A percentile compares a stretch with the other conserved stretches of the same genome.
phyloP scores from a whole-genome alignment of 1,140 invertebrate species.

The Holcopasites calliopsidis region DNA sequence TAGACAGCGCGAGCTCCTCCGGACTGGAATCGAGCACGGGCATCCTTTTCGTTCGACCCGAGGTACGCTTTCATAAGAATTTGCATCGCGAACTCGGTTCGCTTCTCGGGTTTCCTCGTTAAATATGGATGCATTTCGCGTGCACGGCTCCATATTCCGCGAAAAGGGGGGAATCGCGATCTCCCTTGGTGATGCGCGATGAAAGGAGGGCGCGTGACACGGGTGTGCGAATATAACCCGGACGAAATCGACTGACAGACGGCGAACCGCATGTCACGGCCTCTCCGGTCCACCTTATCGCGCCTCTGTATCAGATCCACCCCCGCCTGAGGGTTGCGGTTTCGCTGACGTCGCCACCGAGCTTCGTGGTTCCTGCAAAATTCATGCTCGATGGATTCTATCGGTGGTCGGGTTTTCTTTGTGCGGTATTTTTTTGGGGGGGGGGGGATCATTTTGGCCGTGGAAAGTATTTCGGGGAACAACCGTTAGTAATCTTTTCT shows the following conservation, averaged over 20 bases:
- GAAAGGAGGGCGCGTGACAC: conserved; percentile 44
- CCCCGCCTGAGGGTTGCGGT: conserved; percentile 40
- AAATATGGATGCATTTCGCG: conserved; percentile 77
- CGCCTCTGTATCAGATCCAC: conserved; percentile 49
- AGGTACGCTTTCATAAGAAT: conserved; percentile 76
- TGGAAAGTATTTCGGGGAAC: too few species aligned
- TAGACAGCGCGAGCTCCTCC: conserved; percentile 14
- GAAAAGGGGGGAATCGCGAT: conserved; percentile 40
- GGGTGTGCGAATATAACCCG: conserved; percentile 50
- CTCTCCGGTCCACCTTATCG: conserved; percentile 53
- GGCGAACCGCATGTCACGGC: conserved; percentile 56
- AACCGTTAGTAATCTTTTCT: too few species aligned
- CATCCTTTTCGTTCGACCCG: conserved; percentile 43
- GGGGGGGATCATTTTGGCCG: too few species aligned
- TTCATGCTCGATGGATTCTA: not conserved
- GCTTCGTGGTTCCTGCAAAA: conserved; percentile 9
- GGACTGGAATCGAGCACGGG: not conserved
- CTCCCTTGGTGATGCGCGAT: conserved; percentile 45
- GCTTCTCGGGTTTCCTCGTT: conserved; percentile 65
- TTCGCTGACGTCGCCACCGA: not conserved
- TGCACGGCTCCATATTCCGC: conserved; percentile 51
- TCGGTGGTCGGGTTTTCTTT: not conserved
- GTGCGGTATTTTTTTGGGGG: not conserved
- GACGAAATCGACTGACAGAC: conserved; percentile 53
- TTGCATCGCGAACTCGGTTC: conserved; percentile 72